Percentiles rank a stretch among this genome's conserved stretches.
Conservation (phyloP, 2,888 invertebrate genomes). For the Lepidocyrtoides sp. region DNA sequence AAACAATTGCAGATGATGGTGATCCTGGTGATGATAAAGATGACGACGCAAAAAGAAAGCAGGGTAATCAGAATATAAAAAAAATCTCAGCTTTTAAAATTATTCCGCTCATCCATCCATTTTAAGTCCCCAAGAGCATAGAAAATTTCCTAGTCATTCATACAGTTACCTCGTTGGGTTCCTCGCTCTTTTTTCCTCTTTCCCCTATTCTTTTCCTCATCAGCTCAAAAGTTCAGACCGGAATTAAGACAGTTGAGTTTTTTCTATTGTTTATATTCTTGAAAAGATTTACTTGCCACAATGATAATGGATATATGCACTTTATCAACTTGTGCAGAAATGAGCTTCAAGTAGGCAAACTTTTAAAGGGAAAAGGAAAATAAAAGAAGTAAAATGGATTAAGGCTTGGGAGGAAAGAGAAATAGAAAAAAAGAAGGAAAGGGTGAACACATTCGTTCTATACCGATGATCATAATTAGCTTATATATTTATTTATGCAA, state of each 20-base stretch:
- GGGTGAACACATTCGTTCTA: too few relatives aligned
- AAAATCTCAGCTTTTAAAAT: slow-evolving; percentile 34
- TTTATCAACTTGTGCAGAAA: neutral
- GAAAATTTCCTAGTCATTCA: neutral
- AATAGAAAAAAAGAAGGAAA: neutral
- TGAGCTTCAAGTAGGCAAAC: neutral
- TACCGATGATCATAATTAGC: too few relatives aligned
- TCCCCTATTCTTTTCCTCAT: neutral
- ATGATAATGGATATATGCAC: too few relatives aligned
- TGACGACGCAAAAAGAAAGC: slow-evolving; percentile 13
- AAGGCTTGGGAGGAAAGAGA: neutral
- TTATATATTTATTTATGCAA: too few relatives aligned
- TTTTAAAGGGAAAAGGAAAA: neutral
- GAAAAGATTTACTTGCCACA: slow-evolving; percentile 32
- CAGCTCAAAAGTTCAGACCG: neutral
- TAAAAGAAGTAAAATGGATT: neutral
- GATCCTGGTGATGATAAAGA: neutral
- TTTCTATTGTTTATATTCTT: slow-evolving; percentile 10
- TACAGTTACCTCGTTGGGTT: neutral
- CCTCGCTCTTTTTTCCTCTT: neutral
- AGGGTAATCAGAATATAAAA: slow-evolving; percentile 52
- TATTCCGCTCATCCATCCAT: slow-evolving; percentile 18
- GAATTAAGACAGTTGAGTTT: slow-evolving; percentile 1
- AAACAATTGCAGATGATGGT: slow-evolving; percentile 38
- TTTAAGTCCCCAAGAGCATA: neutral